Conservation (phyloP, 2,888 invertebrate genomes). For the Sarcophaga subvicina region DNA sequence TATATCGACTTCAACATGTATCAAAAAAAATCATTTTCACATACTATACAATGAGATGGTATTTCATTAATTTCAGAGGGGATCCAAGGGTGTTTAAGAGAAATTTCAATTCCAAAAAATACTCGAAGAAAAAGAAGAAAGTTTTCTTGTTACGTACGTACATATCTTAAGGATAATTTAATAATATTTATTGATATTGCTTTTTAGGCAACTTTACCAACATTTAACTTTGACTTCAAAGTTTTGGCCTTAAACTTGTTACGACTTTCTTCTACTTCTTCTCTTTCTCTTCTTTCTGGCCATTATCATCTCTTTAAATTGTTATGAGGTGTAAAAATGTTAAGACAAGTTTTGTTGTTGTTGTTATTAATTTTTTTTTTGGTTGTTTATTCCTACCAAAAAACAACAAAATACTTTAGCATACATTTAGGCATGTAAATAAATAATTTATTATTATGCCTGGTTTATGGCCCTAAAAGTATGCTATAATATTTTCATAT, state of each 20-base stretch:
- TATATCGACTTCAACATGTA: background rate
- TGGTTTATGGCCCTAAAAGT: slow-evolving; percentile 1
- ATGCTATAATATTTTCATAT: background rate
- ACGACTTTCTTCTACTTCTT: background rate
- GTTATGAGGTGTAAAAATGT: slow-evolving; percentile 35
- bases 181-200: slow-evolving; percentile 42
- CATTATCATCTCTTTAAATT: background rate
- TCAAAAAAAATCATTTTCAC: background rate
- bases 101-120: slow-evolving; percentile 3
- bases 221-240: background rate
- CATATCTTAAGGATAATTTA: slow-evolving; percentile 38
- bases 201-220: background rate
- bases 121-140: background rate
- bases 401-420: background rate
- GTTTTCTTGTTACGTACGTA: too few relatives aligned
- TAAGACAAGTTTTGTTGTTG: background rate
- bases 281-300: background rate
- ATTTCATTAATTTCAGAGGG: slow-evolving; percentile 20
- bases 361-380: too few relatives aligned
- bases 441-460: background rate
- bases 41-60: background rate
- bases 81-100: background rate
- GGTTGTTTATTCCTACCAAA: background rate
- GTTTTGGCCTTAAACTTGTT: background rate
- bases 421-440: background rate